A percentile compares a stretch with the other conserved stretches of the same genome.
Evolutionary conservation across 2,797 vertebrate species (phyloP).

Genomic region (Carduelis carduelis): DNA sequence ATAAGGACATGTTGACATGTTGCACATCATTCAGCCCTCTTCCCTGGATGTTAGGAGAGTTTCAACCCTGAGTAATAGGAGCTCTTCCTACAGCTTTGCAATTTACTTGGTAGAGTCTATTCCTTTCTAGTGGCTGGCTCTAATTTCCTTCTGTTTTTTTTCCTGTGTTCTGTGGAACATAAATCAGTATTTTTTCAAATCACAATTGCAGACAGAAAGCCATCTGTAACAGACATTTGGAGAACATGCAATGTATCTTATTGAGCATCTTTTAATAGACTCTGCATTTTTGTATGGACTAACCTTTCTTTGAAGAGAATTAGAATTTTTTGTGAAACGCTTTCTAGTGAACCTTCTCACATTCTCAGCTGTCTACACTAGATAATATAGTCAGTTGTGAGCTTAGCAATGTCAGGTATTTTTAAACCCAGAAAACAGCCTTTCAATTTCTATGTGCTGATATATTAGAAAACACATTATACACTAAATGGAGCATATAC

Average conservation of each 20-base stretch:
- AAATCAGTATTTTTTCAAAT: constrained; percentile 41
- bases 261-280: constrained; percentile 41
- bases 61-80: neutral
- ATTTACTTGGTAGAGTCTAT: neutral
- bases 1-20: constrained; percentile 1
- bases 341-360: neutral
- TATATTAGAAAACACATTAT: neutral
- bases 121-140: constrained; percentile 31
- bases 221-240: constrained; percentile 51
- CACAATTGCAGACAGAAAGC: constrained; percentile 35
- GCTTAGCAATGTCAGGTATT: neutral
- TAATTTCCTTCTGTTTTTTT: constrained; percentile 26
- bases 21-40: constrained; percentile 10
- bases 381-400: neutral
- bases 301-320: constrained; percentile 8
- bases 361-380: neutral
- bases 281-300: neutral
- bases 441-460: neutral
- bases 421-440: neutral
- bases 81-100: neutral
- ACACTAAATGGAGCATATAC: neutral
- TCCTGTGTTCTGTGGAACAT: neutral
- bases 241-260: neutral
- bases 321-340: neutral
- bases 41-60: neutral